Conservation (phyloP, 2,113 vertebrate genomes). For the Protobothrops flavoviridis region DNA sequence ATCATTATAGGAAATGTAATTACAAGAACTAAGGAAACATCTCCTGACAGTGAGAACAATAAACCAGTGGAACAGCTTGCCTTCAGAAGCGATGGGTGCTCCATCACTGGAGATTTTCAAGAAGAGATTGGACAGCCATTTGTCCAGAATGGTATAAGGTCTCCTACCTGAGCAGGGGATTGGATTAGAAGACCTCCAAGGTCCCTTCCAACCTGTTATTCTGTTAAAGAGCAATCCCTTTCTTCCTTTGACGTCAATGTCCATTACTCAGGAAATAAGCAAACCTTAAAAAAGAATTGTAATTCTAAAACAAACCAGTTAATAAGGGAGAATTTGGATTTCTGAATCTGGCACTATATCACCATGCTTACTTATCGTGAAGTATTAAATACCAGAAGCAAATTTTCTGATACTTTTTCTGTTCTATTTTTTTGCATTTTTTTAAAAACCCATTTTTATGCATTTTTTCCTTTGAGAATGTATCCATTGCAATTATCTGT, state of each 20-base stretch:
- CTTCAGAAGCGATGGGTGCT: background rate
- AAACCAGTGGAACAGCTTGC: background rate
- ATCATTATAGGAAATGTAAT: no score
- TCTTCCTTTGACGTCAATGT: background rate
- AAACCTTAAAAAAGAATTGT: background rate
- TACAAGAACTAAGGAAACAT: no score
- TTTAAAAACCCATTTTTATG: no score
- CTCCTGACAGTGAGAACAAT: background rate
- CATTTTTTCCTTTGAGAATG: no score
- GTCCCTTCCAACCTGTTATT: background rate
- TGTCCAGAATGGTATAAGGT: background rate
- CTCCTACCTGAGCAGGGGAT: background rate
- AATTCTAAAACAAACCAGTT: conserved; percentile 1
- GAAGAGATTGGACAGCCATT: background rate
- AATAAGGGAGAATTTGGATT: no score
- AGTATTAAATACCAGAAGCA: no score
- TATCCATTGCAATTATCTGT: no score
- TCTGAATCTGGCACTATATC: no score
- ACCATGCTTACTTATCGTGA: no score
- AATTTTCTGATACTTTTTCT: no score
- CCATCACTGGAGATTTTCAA: background rate
- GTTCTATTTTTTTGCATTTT: no score
- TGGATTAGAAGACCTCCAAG: background rate
- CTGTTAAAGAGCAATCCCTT: no score
- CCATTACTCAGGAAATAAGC: background rate